phyloP scores from a whole-genome alignment of 1,140 invertebrate species.

The Telenomus remus region DNA sequence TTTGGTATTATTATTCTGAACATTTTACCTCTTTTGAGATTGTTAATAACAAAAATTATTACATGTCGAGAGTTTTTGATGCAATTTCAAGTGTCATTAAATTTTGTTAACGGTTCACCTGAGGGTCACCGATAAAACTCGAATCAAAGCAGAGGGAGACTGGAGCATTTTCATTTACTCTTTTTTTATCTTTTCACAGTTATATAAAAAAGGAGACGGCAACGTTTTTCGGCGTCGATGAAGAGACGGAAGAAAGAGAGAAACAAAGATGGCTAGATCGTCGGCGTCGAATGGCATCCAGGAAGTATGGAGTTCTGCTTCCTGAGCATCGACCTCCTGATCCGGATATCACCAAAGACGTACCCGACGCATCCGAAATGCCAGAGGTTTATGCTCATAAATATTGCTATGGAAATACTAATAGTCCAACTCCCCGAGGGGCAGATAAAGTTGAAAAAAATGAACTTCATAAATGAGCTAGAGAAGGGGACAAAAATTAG shows the following conservation, averaged over 20 bases:
- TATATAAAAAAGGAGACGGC: constrained; percentile 86
- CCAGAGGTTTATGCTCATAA: constrained; percentile 64
- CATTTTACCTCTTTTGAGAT: too few relatives aligned
- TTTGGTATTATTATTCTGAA: too few relatives aligned
- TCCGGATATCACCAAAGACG: constrained; percentile 78
- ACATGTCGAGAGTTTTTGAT: too few relatives aligned
- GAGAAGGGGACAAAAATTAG: too few relatives aligned
- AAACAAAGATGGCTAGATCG: constrained; percentile 84
- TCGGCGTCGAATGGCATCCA: constrained; percentile 82
- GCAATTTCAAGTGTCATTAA: too few relatives aligned
- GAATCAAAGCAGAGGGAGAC: too few relatives aligned
- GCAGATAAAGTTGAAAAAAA: background rate
- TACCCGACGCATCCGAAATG: constrained; percentile 70
- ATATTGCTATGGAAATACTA: background rate
- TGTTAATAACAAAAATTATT: too few relatives aligned
- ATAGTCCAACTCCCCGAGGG: too few relatives aligned
- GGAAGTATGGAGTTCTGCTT: constrained; percentile 81
- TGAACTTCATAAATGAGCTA: background rate
- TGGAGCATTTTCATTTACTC: too few relatives aligned
- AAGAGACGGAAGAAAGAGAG: constrained; percentile 82
- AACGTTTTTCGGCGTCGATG: constrained; percentile 86
- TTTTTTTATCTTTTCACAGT: constrained; percentile 65
- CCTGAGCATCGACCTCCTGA: constrained; percentile 77
- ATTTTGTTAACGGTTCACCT: too few relatives aligned
- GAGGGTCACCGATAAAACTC: too few relatives aligned